These are phyloP conservation scores for Cotesia chilonis DNA, from an alignment of 1,140 invertebrate genomes.

Conservation along the genomic window DNA sequence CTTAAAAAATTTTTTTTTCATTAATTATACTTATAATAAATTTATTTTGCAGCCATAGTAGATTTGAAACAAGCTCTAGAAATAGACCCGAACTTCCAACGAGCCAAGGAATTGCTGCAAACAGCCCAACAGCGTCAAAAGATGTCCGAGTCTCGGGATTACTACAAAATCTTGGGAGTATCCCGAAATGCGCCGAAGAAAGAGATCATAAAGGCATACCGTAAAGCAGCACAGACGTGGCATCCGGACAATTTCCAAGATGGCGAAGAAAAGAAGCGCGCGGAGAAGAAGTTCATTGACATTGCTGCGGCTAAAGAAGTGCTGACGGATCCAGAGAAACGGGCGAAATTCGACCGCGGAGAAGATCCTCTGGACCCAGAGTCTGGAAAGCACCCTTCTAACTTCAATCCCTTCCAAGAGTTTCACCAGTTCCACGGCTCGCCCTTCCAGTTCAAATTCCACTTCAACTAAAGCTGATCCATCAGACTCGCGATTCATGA, in stretches of 20 bases:
- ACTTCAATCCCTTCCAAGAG: constrained; percentile 81
- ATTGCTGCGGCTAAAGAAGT: constrained; percentile 99
- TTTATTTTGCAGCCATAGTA: constrained; percentile 76
- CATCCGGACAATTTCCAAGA: constrained; percentile 96
- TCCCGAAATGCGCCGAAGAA: constrained; percentile 87
- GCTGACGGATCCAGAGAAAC: constrained; percentile 85
- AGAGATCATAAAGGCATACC: constrained; percentile 95
- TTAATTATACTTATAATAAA: constrained; percentile 37
- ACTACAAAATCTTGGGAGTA: constrained; percentile 96
- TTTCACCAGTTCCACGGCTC: constrained; percentile 89
- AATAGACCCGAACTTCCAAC: constrained; percentile 79
- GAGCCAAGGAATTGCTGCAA: constrained; percentile 89
- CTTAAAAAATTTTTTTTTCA: not conserved
- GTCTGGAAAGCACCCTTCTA: constrained; percentile 69
- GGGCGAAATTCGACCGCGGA: constrained; percentile 91
- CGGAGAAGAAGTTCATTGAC: constrained; percentile 98
- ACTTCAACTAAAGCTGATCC: constrained; percentile 75
- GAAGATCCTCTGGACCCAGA: constrained; percentile 98
- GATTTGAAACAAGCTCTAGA: constrained; percentile 89
- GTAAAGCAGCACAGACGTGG: constrained; percentile 98
- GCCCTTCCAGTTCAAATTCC: constrained; percentile 97
- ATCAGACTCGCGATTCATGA: not conserved
- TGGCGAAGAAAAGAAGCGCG: constrained; percentile 91
- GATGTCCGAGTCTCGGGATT: constrained; percentile 92
- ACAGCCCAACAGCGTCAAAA: constrained; percentile 94